A percentile compares a stretch with the other conserved stretches of the same genome.
These are phyloP conservation scores for Tokudaia tokunoshimensis DNA, from an alignment of 2,797 vertebrate species.

Conservation along the genomic window DNA sequence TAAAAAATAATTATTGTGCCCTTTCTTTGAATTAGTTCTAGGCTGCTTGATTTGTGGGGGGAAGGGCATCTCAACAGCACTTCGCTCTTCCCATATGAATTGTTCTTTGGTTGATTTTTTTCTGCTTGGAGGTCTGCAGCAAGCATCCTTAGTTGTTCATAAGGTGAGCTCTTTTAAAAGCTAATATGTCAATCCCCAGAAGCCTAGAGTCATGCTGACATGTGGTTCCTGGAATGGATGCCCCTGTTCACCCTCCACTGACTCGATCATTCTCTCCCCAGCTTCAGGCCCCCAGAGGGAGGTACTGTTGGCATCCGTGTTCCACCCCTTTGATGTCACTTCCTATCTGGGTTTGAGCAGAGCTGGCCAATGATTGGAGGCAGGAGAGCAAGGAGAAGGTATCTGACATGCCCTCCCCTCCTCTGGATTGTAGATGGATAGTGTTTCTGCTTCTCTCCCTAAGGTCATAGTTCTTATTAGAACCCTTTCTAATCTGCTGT, in stretches of 20 bases:
- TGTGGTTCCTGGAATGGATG: neutral
- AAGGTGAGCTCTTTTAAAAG: neutral
- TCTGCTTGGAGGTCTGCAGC: neutral
- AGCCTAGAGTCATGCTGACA: neutral
- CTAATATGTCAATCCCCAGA: neutral
- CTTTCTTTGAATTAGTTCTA: slow-evolving; percentile 14
- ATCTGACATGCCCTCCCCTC: neutral
- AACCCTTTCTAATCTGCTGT: neutral
- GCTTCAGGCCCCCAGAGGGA: neutral
- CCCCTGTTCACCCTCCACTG: neutral
- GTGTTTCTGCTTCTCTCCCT: neutral
- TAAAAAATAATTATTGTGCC: neutral
- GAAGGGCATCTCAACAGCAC: neutral
- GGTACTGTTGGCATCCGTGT: neutral
- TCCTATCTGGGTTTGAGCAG: neutral
- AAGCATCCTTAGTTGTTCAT: slow-evolving; percentile 21
- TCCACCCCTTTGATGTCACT: neutral
- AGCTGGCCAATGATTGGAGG: neutral
- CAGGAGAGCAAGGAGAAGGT: neutral
- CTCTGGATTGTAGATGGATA: neutral
- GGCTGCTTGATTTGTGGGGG: neutral
- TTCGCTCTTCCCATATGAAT: slow-evolving; percentile 12
- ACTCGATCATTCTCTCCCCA: neutral
- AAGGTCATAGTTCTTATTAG: neutral
- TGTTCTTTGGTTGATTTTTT: slow-evolving; percentile 29